Conservation (phyloP, 2,888 invertebrate genomes). For the Parnassius orleans region DNA sequence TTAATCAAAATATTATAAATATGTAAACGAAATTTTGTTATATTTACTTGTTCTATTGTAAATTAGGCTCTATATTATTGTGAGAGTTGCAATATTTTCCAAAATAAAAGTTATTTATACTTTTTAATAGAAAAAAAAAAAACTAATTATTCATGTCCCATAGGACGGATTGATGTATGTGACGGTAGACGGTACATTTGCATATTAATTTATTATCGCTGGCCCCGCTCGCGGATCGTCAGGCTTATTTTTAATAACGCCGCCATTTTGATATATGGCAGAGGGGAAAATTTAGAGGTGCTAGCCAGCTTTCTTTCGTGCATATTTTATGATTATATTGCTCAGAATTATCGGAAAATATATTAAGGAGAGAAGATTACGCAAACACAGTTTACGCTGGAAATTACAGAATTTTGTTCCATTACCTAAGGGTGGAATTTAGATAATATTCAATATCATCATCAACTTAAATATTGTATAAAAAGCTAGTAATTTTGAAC, state of each 20-base stretch:
- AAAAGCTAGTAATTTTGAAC: too few species aligned
- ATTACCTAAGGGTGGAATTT: too few species aligned
- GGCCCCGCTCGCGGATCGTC: constrained; percentile 17
- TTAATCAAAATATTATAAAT: too few species aligned
- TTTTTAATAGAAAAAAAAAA: background rate
- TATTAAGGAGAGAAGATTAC: constrained; percentile 6
- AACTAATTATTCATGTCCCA: background rate
- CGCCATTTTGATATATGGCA: constrained; percentile 35
- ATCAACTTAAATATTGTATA: too few species aligned
- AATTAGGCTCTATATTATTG: too few species aligned
- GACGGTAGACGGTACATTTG: constrained; percentile 33
- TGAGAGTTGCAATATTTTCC: background rate
- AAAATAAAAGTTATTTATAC: background rate
- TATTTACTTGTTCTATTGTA: too few species aligned
- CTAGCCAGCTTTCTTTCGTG: constrained; percentile 18
- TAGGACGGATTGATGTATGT: constrained; percentile 34
- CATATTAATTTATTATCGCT: constrained; percentile 34
- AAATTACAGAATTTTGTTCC: too few species aligned
- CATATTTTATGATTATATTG: constrained; percentile 26
- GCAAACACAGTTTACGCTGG: background rate
- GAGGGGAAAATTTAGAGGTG: constrained; percentile 25
- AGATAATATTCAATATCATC: too few species aligned
- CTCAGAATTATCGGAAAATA: constrained; percentile 7
- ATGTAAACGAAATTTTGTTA: too few species aligned
- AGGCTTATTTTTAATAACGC: constrained; percentile 37